phyloP scores from a whole-genome alignment of 2,888 invertebrate genomes.

The Pteria penguin region DNA sequence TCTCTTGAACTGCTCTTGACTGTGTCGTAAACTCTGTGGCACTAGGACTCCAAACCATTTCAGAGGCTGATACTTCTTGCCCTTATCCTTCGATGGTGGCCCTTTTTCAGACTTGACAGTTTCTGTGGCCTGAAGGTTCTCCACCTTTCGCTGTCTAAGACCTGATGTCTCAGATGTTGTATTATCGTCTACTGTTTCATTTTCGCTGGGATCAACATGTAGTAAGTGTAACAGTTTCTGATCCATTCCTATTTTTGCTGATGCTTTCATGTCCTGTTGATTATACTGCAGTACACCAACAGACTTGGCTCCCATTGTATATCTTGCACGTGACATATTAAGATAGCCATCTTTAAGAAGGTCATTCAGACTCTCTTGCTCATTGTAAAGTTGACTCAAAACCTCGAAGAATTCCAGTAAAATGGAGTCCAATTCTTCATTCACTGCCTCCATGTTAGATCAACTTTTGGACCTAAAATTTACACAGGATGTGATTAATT shows the following conservation, averaged over 20 bases:
- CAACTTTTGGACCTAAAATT: too few relatives aligned
- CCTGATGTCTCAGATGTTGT: slow-evolving; percentile 45
- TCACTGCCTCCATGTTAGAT: slow-evolving; percentile 47
- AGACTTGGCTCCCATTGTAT: slow-evolving; percentile 69
- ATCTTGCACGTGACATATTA: slow-evolving; percentile 68
- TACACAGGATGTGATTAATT: too few relatives aligned
- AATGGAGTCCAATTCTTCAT: slow-evolving; percentile 53
- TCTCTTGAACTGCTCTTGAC: slow-evolving; percentile 87
- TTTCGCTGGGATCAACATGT: not conserved
- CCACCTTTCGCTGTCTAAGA: slow-evolving; percentile 23
- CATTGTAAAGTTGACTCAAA: slow-evolving; percentile 51
- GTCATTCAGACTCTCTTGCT: slow-evolving; percentile 53
- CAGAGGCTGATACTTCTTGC: slow-evolving; percentile 83
- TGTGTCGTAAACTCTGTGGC: slow-evolving; percentile 88
- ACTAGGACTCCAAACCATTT: slow-evolving; percentile 93
- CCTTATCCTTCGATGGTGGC: not conserved
- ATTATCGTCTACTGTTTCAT: slow-evolving; percentile 1
- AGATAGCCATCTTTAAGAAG: slow-evolving; percentile 61
- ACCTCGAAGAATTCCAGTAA: slow-evolving; percentile 60
- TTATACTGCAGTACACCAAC: slow-evolving; percentile 65
- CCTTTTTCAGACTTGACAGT: too few relatives aligned
- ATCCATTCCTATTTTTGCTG: slow-evolving; percentile 44
- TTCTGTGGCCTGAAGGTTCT: slow-evolving; percentile 8
- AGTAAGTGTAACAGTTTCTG: slow-evolving; percentile 26
- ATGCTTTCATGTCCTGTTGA: slow-evolving; percentile 61